Evolutionary conservation across 2,797 vertebrate genomes (phyloP).

Genomic region (Poeciliopsis paucimaculata): DNA sequence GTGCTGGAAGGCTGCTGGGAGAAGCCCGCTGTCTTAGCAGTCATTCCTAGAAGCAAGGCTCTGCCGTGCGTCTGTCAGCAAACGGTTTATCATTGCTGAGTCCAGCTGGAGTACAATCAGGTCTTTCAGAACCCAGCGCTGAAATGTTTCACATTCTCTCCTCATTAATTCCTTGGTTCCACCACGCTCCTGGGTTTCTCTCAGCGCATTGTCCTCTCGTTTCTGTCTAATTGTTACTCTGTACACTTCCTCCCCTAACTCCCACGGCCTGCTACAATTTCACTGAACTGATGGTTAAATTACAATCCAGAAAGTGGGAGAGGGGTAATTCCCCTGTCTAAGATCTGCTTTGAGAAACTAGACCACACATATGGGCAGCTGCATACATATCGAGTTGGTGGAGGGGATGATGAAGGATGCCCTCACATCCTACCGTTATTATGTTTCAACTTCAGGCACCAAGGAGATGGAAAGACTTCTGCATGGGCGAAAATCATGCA

Average conservation of each 20-base stretch:
- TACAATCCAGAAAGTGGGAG: constrained; percentile 46
- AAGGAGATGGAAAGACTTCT: not conserved
- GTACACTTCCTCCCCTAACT: constrained; percentile 50
- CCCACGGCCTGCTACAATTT: constrained; percentile 63
- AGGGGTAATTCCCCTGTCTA: constrained; percentile 56
- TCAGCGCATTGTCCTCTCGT: constrained; percentile 39
- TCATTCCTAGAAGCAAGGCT: constrained; percentile 30
- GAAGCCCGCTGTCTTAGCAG: constrained; percentile 22
- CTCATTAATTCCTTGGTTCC: constrained; percentile 12
- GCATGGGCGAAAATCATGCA: not conserved
- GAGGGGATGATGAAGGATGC: constrained; percentile 26
- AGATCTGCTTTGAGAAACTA: constrained; percentile 40
- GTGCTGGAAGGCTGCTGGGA: constrained; percentile 25
- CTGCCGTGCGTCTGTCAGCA: constrained; percentile 40
- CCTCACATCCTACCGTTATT: not conserved
- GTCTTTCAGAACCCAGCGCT: constrained; percentile 33
- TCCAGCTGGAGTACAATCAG: constrained; percentile 37
- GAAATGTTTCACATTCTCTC: constrained; percentile 17
- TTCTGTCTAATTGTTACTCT: constrained; percentile 62
- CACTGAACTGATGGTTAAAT: constrained; percentile 69
- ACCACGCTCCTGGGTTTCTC: constrained; percentile 20
- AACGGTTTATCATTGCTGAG: constrained; percentile 40
- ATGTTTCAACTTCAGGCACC: not conserved
- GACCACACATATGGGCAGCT: constrained; percentile 33
- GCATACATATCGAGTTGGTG: constrained; percentile 38